Conservation (phyloP, 2,113 vertebrate genomes). For the Bufo bufo region DNA sequence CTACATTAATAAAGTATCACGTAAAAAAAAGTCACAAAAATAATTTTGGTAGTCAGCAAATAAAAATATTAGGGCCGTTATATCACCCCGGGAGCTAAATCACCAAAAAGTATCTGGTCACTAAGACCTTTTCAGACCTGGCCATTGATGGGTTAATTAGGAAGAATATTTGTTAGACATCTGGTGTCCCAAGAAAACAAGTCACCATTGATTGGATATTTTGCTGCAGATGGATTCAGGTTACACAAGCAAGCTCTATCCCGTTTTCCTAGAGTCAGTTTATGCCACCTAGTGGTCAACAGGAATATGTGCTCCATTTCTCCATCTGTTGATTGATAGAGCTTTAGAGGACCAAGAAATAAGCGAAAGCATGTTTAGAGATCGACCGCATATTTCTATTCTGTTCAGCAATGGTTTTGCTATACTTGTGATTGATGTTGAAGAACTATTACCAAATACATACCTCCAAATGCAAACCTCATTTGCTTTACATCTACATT, state of each 20-base stretch:
- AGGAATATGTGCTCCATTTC: neutral
- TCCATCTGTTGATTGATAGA: neutral
- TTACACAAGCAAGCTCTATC: neutral
- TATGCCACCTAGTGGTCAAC: slow-evolving; percentile 14
- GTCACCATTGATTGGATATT: neutral
- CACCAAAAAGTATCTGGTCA: no score
- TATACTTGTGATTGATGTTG: no score
- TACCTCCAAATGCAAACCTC: no score
- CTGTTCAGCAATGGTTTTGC: neutral
- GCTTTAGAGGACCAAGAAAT: neutral
- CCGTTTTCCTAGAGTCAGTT: neutral
- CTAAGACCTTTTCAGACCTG: no score
- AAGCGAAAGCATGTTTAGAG: neutral
- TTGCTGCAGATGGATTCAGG: neutral
- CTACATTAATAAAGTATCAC: no score
- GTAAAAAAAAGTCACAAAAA: no score
- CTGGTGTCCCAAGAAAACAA: neutral
- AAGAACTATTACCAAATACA: no score
- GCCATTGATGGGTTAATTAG: neutral
- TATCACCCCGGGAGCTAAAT: no score
- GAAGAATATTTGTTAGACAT: neutral
- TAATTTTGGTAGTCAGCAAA: no score
- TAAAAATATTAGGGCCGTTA: no score
- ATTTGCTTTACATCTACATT: no score
- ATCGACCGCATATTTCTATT: neutral